Percentiles rank a stretch among this genome's conserved stretches.
These are phyloP conservation scores for Strix uralensis DNA, from an alignment of 2,113 vertebrate genomes.

Conservation along the genomic window DNA sequence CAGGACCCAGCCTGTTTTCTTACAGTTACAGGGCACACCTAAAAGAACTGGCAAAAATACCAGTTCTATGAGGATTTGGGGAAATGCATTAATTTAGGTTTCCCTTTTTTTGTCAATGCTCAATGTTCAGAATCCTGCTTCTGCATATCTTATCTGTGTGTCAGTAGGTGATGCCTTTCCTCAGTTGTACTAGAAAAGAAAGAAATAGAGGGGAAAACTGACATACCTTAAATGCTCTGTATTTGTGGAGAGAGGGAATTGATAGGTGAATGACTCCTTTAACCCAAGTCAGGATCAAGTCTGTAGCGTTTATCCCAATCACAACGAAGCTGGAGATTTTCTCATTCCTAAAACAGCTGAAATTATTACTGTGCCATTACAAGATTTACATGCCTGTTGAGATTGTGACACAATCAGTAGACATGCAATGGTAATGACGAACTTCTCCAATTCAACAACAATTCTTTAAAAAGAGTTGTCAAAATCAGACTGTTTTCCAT, in stretches of 20 bases:
- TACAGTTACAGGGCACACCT: neutral
- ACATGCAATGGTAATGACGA: neutral
- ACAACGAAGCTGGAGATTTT: neutral
- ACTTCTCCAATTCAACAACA: neutral
- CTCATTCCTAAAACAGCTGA: neutral
- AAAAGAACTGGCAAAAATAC: neutral
- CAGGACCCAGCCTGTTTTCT: neutral
- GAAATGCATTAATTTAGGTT: neutral
- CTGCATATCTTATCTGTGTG: neutral
- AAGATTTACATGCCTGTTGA: neutral
- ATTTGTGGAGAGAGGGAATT: neutral
- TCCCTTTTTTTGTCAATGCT: neutral
- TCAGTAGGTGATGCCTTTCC: neutral
- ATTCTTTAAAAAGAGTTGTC: neutral
- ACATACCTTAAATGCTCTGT: neutral
- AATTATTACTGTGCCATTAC: neutral
- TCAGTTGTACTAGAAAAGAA: neutral
- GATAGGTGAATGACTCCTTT: neutral
- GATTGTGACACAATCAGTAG: neutral
- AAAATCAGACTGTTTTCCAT: neutral
- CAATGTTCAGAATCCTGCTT: neutral
- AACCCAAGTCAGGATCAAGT: neutral
- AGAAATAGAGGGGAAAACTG: neutral
- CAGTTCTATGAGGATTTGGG: neutral
- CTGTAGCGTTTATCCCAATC: neutral